Conservation (phyloP, 2,113 vertebrate species). For the Nymphicus hollandicus region DNA sequence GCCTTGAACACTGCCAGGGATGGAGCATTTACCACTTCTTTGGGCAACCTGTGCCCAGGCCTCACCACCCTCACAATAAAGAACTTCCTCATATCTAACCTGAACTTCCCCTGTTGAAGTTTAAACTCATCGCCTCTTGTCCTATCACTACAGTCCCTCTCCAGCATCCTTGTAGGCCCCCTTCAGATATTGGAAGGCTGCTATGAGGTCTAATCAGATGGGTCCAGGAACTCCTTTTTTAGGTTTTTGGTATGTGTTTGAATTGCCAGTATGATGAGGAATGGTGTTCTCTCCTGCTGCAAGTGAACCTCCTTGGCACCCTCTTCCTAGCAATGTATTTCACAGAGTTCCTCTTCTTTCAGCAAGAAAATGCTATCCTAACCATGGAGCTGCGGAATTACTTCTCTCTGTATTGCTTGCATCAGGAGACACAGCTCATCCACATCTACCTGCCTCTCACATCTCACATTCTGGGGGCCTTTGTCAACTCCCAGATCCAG, state of each 20-base stretch:
- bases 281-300: neutral
- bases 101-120: neutral
- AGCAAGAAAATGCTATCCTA: conserved; percentile 96
- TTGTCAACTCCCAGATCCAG: conserved; percentile 95
- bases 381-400: conserved; percentile 95
- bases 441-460: conserved; percentile 93
- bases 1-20: neutral
- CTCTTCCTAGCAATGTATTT: neutral
- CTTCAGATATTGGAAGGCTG: neutral
- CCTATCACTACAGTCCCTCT: neutral
- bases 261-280: neutral
- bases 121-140: neutral
- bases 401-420: conserved; percentile 94
- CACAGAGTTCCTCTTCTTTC: neutral
- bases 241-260: neutral
- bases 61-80: neutral
- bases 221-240: neutral
- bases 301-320: neutral
- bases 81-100: neutral
- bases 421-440: conserved; percentile 96
- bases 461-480: conserved; percentile 89
- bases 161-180: neutral
- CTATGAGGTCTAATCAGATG: neutral
- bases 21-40: neutral
- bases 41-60: neutral